Percentiles rank a stretch among this genome's conserved stretches.
phyloP scores from a whole-genome alignment of 2,888 invertebrate species.

The Parasteatoda lunata region DNA sequence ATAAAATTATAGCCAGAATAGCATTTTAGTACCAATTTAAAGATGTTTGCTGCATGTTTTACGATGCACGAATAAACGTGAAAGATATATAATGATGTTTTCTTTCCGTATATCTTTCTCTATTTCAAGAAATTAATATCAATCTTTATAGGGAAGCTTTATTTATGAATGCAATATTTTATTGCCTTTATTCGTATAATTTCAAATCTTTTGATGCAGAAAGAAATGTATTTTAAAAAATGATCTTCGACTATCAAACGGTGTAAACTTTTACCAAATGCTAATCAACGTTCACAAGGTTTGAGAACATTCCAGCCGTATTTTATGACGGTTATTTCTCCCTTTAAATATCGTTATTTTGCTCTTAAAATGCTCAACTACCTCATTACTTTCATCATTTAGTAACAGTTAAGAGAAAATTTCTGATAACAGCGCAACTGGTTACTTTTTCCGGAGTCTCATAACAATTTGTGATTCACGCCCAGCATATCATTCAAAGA shows the following conservation, averaged over 20 bases:
- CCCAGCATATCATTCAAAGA: constrained; percentile 5
- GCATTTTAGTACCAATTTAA: too few relatives aligned
- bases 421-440: constrained; percentile 44
- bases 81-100: too few relatives aligned
- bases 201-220: background rate
- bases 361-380: constrained; percentile 35
- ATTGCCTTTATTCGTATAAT: background rate
- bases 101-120: too few relatives aligned
- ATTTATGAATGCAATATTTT: too few relatives aligned
- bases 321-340: constrained; percentile 18
- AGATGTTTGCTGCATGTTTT: background rate
- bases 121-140: too few relatives aligned
- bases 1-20: too few relatives aligned
- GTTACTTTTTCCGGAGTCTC: constrained; percentile 30
- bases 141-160: too few relatives aligned
- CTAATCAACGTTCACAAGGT: constrained; percentile 10
- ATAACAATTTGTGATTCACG: constrained; percentile 38
- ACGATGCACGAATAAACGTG: too few relatives aligned
- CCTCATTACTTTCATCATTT: constrained; percentile 56
- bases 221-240: background rate
- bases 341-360: constrained; percentile 42
- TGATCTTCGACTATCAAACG: background rate
- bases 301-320: constrained; percentile 24
- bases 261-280: constrained; percentile 17
- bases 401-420: constrained; percentile 27